Evolutionary conservation across 2,888 invertebrate genomes (phyloP), one percentile per base, ranked within the genome.

Genomic region (Cerastis leucographa): DNA sequence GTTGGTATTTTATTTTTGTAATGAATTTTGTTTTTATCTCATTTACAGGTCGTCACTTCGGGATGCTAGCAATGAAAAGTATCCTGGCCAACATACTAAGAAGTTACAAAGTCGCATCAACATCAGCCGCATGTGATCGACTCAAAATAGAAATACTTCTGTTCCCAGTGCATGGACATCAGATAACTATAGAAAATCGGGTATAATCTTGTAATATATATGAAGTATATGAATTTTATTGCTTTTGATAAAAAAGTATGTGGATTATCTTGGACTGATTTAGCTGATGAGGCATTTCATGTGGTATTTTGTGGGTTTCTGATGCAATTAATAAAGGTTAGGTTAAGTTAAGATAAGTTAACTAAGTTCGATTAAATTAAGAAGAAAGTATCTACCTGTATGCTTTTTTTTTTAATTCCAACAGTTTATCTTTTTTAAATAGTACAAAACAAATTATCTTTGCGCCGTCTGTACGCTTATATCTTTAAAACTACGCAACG

Each of bases 51-150:
- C 94, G 95, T 44, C 93, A 95, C 82, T 95, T 94, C 75, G 95
- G 94, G 19, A 95, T 95, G 94, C 81, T 94, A 61, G 94, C 91
- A 35, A 95, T 95, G 93, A 95, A 95, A 84, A 94, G 92, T 78
- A 91, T 95, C 29, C 87, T 95, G 1, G 90, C 94, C 0, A 93
- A 83, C 61, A 85, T 95, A 12, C 71, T 95, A n/a, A 88, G 94
- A 76, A 90, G 81, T 29, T 95, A 92, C 83, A 92, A 91, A 89
- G 86, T 95, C 25, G 85, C 83, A 5, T 92, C 95, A 25, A 88
- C 82, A 11, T 92, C 95, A 25, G 88, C 83, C 54, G 78, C 79
- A 4, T 91, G 91, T 74, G 91, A 92, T 46, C 89, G 92, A 5
- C 81, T 94, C 9, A 95, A 95, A 88, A 94, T 95, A 65, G 95